These are phyloP conservation scores for Beroe forskalii DNA, from an alignment of 37 sponge, comb jelly and placozoan species.

Conservation along the genomic window DNA sequence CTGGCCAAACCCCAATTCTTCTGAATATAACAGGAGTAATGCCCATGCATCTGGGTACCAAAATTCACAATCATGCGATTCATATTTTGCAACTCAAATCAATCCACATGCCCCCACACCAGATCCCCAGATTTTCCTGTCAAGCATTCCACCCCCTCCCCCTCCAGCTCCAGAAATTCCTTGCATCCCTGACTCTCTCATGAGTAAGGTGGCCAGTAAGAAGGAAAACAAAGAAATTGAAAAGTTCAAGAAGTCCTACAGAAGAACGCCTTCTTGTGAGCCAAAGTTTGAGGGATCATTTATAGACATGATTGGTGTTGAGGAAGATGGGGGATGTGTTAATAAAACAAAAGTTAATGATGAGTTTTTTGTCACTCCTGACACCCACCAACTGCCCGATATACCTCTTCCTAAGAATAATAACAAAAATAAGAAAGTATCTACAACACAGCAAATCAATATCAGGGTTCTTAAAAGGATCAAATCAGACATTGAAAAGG, in stretches of 20 bases:
- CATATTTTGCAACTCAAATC: too few relatives aligned
- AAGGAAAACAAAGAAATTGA: not conserved
- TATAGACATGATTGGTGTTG: not conserved
- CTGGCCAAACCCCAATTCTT: not conserved
- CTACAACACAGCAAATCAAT: not conserved
- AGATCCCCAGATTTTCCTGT: not conserved
- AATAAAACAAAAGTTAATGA: not conserved
- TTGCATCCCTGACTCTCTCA: constrained; percentile 6
- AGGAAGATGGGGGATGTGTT: not conserved
- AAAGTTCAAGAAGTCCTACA: constrained; percentile 5
- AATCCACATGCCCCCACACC: too few relatives aligned
- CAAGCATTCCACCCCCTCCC: not conserved
- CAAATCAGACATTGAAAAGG: not conserved
- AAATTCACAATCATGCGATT: too few relatives aligned
- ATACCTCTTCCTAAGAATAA: not conserved
- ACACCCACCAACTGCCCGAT: not conserved
- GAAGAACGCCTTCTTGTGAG: not conserved
- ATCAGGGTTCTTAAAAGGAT: not conserved
- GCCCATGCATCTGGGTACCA: too few relatives aligned
- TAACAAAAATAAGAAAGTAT: not conserved
- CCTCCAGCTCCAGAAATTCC: constrained; percentile 8
- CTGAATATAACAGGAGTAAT: not conserved
- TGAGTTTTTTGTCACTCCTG: not conserved
- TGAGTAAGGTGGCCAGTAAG: not conserved
- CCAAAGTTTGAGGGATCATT: not conserved